Conservation (phyloP, 2,888 invertebrate species). For the Rhagonycha lutea region DNA sequence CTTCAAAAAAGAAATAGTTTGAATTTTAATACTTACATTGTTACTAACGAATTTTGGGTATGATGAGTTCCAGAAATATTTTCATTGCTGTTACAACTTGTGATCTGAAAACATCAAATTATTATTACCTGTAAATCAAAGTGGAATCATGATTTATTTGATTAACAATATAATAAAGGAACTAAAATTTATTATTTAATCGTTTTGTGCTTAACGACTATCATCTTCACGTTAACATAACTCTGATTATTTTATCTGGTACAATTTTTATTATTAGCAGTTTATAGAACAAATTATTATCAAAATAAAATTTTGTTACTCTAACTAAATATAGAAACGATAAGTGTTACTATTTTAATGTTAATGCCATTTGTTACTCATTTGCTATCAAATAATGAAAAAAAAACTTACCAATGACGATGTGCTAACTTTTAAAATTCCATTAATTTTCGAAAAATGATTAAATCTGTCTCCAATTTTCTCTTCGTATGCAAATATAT, state of each 20-base stretch:
- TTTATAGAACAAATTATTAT: background rate
- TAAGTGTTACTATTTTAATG: background rate
- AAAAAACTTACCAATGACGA: slow-evolving; percentile 39
- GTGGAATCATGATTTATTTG: background rate
- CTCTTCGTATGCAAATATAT: slow-evolving; percentile 32
- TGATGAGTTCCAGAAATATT: background rate
- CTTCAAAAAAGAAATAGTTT: background rate
- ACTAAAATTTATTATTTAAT: background rate
- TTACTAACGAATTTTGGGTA: slow-evolving; percentile 56
- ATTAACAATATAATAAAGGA: background rate
- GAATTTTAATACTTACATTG: slow-evolving; percentile 54
- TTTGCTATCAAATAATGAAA: background rate
- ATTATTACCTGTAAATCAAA: background rate
- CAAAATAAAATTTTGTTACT: background rate
- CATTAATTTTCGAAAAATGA: slow-evolving; percentile 34
- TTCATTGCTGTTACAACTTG: background rate
- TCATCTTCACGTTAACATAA: background rate
- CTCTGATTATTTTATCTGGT: background rate
- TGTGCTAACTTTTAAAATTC: slow-evolving; percentile 31
- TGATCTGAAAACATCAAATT: background rate
- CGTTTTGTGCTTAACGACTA: background rate
- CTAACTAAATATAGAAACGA: background rate
- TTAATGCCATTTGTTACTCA: background rate
- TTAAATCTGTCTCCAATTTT: slow-evolving; percentile 33
- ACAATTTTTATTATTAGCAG: background rate